Evolutionary conservation across 2,888 invertebrate species (phyloP).

Genomic region (Apotomis capreana): DNA sequence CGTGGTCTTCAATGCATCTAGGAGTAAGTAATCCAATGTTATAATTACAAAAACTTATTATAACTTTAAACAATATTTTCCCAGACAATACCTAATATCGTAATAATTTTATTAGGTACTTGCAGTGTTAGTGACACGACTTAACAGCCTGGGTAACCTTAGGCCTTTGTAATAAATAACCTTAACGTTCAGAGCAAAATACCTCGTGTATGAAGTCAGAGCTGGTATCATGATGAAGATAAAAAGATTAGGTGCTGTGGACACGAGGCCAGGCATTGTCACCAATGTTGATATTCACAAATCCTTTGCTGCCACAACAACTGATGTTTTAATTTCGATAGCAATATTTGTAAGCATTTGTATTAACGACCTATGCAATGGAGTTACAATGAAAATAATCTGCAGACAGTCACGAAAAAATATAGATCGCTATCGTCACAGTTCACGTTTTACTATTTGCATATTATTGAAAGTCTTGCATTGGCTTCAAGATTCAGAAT

Average conservation of each 20-base stretch:
- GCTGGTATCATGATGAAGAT: slow-evolving; percentile 55
- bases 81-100: slow-evolving; percentile 5
- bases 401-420: slow-evolving; percentile 55
- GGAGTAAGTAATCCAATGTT: too few relatives aligned
- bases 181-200: slow-evolving; percentile 53
- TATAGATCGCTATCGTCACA: slow-evolving; percentile 49
- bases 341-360: slow-evolving; percentile 52
- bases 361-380: slow-evolving; percentile 22
- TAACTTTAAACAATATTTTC: neutral
- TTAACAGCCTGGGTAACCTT: slow-evolving; percentile 51
- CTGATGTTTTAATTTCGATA: slow-evolving; percentile 57
- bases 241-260: slow-evolving; percentile 60
- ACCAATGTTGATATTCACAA: slow-evolving; percentile 52
- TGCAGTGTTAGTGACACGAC: slow-evolving; percentile 41
- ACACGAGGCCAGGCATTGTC: slow-evolving; percentile 62
- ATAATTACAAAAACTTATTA: too few relatives aligned
- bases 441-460: slow-evolving; percentile 50
- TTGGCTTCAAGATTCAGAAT: slow-evolving; percentile 2
- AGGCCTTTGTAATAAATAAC: slow-evolving; percentile 50
- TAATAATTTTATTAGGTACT: slow-evolving; percentile 21
- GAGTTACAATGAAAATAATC: slow-evolving; percentile 49
- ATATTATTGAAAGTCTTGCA: slow-evolving; percentile 26
- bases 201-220: slow-evolving; percentile 58
- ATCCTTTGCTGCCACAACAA: slow-evolving; percentile 46
- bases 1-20: too few relatives aligned